phyloP scores from a whole-genome alignment of 2,797 vertebrate species.

The Alauda arvensis region DNA sequence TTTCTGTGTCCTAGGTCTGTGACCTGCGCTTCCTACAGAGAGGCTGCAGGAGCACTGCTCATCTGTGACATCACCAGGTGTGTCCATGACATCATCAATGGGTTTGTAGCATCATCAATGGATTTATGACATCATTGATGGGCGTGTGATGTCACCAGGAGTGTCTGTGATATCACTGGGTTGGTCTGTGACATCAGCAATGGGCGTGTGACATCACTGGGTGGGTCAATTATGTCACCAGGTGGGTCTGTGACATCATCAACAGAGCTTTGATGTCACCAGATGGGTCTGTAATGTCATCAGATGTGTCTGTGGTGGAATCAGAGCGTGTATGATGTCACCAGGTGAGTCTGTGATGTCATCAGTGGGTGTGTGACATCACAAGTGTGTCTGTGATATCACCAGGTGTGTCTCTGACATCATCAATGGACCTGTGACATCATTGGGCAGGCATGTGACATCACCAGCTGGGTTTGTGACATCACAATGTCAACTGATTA shows the following conservation, averaged over 20 bases:
- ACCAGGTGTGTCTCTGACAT: neutral
- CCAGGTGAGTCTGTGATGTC: neutral
- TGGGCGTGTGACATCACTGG: neutral
- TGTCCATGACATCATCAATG: neutral
- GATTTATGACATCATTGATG: no score
- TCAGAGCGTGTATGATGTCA: neutral
- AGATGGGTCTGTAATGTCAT: no score
- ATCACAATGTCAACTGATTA: no score
- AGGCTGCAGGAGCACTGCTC: neutral
- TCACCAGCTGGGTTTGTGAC: neutral
- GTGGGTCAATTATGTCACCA: no score
- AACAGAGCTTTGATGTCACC: no score
- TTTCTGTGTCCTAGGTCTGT: neutral
- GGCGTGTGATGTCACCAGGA: fast-evolving
- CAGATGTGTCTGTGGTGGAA: no score
- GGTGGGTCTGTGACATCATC: neutral
- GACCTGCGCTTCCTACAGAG: neutral
- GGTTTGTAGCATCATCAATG: neutral
- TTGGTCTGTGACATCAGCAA: neutral
- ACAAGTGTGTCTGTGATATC: neutral
- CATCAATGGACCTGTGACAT: neutral
- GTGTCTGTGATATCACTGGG: no score
- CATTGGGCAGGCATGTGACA: neutral
- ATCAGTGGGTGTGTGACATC: neutral
- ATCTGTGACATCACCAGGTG: neutral